Percentiles rank a stretch among this genome's conserved stretches.
These are phyloP conservation scores for Sebastes hubbsi DNA, from an alignment of 2,797 vertebrate genomes.

Conservation along the genomic window DNA sequence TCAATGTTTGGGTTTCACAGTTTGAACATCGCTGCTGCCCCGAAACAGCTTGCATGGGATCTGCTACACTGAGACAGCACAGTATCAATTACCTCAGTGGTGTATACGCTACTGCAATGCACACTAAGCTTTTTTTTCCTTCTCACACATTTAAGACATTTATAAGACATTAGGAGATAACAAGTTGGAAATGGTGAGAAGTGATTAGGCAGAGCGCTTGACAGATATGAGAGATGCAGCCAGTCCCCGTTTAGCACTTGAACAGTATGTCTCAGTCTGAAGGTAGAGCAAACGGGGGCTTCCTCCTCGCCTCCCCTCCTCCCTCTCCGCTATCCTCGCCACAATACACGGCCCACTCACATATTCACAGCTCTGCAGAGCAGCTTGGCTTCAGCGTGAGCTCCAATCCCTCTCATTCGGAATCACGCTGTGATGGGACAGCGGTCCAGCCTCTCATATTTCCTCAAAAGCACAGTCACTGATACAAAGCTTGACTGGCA, in stretches of 20 bases:
- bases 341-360: conserved; percentile 69
- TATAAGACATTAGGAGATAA: conserved; percentile 75
- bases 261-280: conserved; percentile 66
- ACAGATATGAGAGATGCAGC: conserved; percentile 74
- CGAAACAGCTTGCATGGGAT: conserved; percentile 50
- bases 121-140: conserved; percentile 53
- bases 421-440: conserved; percentile 77
- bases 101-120: conserved; percentile 58
- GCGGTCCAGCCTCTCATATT: conserved; percentile 73
- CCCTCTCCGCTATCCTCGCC: conserved; percentile 33
- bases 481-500: conserved; percentile 79
- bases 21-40: conserved; percentile 43
- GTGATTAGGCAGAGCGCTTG: conserved; percentile 75
- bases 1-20: conserved; percentile 29
- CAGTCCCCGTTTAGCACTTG: conserved; percentile 76
- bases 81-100: conserved; percentile 54
- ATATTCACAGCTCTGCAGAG: conserved; percentile 76
- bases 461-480: conserved; percentile 77
- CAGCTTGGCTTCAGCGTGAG: conserved; percentile 74
- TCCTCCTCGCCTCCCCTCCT: conserved; percentile 45
- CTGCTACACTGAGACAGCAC: conserved; percentile 40
- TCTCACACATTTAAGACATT: conserved; percentile 71
- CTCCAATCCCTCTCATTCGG: conserved; percentile 73
- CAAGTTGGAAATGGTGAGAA: conserved; percentile 80
- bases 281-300: conserved; percentile 55